Conservation (phyloP, 2,888 invertebrate species). For the Pedicia rivosa region DNA sequence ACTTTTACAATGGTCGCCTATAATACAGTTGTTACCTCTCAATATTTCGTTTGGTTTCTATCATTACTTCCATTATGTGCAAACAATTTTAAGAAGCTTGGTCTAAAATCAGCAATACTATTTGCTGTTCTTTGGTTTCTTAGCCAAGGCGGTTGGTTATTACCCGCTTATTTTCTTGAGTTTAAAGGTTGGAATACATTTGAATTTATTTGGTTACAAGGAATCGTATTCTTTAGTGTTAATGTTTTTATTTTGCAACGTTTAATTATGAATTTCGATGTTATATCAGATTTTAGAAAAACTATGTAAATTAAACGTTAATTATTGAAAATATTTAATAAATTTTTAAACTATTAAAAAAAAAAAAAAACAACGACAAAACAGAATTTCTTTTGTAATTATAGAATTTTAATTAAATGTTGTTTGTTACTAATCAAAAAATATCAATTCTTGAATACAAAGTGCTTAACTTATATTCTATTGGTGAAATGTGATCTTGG, state of each 20-base stretch:
- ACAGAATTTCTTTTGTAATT: too few relatives aligned
- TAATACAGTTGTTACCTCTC: conserved; percentile 93
- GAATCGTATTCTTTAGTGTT: conserved; percentile 66
- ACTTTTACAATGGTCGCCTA: conserved; percentile 81
- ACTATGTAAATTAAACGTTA: background rate
- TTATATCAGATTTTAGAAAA: conserved; percentile 5
- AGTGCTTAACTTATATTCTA: too few relatives aligned
- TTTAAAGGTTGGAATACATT: conserved; percentile 75
- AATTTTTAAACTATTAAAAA: too few relatives aligned
- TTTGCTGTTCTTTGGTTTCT: conserved; percentile 41
- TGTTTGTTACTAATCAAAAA: too few relatives aligned
- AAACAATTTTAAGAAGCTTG: conserved; percentile 46
- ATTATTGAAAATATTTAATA: too few relatives aligned
- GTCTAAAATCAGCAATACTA: conserved; percentile 34
- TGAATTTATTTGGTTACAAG: conserved; percentile 66
- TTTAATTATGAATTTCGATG: conserved; percentile 17
- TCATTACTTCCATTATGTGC: conserved; percentile 70
- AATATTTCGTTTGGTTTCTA: conserved; percentile 94
- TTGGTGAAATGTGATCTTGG: too few relatives aligned
- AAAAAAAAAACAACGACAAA: too few relatives aligned
- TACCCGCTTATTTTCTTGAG: conserved; percentile 82
- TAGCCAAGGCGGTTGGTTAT: conserved; percentile 75
- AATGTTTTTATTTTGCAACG: conserved; percentile 56
- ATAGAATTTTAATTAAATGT: too few relatives aligned
- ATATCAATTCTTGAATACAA: too few relatives aligned